Base-by-base conservation (phyloP, 1,140 invertebrate species). In the Sycobia sp. region DNA sequence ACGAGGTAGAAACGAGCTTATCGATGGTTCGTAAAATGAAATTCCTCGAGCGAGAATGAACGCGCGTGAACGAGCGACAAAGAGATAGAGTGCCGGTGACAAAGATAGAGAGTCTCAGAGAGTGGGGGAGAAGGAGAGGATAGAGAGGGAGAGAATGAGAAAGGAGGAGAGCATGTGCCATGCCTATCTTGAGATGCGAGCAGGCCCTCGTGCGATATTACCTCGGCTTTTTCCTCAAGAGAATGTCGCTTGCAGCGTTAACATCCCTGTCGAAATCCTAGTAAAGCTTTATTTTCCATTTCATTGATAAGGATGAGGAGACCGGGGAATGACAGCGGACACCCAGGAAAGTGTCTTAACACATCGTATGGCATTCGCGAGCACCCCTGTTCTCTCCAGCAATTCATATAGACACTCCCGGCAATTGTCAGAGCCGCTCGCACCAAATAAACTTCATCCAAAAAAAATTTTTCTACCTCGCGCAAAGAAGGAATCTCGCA, bases 11-110 rank as follows among this genome's bases (percentile, higher is more conserved):
- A 54, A 61, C 47, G 58, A 61, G 59, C 59, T 62, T 62, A 62
- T 62, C 50, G 59, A 62, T 50, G 59, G 59, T 32, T 62, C 59
- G 39, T 50, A 18, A 61, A 62, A 62, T 62, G 59, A 62, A 62
- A 62, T 62, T 62, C 59, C 59, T 54, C 49, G 10, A 16, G n/a
- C 29, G 13, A 32, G n/a, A n/a, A n/a, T n/a, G n/a, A n/a, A n/a
- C n/a, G n/a, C n/a, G 29, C n/a, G 41, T 43, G 34, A 47, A 34
- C 32, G 25, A n/a, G 25, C 20, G 43, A 49, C 46, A 29, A 2
- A 20, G n/a, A n/a, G n/a, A n/a, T n/a, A n/a, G n/a, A n/a, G n/a
- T n/a, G n/a, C n/a, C n/a, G n/a, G n/a, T n/a, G n/a, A n/a, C n/a
- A n/a, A n/a, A n/a, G n/a, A n/a, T n/a, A n/a, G n/a, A n/a, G n/a